phyloP scores from a whole-genome alignment of 1,140 invertebrate genomes.

The Nebria ingens region DNA sequence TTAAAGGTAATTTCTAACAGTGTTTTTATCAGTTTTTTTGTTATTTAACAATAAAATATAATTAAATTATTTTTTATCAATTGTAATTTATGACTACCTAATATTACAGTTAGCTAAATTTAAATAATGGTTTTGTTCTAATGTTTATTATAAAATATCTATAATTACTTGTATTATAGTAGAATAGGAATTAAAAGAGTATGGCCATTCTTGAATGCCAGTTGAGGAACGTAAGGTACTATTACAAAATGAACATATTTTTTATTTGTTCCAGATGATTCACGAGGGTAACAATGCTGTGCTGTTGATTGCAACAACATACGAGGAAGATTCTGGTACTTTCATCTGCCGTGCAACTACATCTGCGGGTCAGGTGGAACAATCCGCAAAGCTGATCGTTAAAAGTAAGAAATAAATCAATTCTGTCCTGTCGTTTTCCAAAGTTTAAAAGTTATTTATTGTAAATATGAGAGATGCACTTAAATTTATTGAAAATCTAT shows the following conservation, averaged over 20 bases:
- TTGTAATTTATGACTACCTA: too few species aligned
- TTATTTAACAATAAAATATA: too few species aligned
- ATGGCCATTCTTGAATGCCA: too few species aligned
- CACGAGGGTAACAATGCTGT: constrained; percentile 83
- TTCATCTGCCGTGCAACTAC: constrained; percentile 88
- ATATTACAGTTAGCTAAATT: too few species aligned
- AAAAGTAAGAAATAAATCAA: constrained; percentile 91
- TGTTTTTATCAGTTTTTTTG: too few species aligned
- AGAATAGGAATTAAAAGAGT: too few species aligned
- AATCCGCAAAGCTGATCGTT: constrained; percentile 85
- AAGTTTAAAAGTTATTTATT: background rate
- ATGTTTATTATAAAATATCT: constrained; percentile 14
- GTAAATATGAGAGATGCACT: background rate
- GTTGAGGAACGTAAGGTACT: too few species aligned
- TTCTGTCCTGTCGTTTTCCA: background rate
- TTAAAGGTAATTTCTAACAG: too few species aligned
- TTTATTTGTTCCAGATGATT: constrained; percentile 66
- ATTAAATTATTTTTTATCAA: too few species aligned
- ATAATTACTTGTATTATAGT: background rate
- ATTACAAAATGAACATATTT: too few species aligned
- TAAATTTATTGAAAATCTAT: too few species aligned
- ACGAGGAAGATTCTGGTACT: constrained; percentile 85
- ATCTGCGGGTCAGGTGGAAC: constrained; percentile 81
- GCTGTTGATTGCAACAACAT: constrained; percentile 80
- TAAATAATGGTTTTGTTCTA: too few species aligned